Percentiles rank a stretch among this genome's conserved stretches.
These are phyloP conservation scores for Lasioglossum leucozonium DNA, from an alignment of 2,888 invertebrate genomes.

Conservation along the genomic window DNA sequence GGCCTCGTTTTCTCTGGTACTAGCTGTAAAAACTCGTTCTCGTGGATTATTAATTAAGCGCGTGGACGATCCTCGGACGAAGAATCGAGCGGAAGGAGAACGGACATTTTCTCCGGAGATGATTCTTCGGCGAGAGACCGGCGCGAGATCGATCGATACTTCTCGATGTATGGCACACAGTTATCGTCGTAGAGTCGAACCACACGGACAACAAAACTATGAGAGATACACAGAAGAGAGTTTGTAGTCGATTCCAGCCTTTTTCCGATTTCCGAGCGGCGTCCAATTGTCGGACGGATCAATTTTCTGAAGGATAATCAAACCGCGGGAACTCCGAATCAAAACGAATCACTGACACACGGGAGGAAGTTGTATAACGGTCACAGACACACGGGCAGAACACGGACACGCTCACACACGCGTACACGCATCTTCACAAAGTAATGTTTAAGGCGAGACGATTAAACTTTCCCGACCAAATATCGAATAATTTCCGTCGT, in stretches of 20 bases:
- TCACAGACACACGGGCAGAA: neutral
- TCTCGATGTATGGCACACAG: conserved; percentile 58
- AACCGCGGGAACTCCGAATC: conserved; percentile 60
- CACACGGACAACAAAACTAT: conserved; percentile 37
- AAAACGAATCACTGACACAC: conserved; percentile 37
- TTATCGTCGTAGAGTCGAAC: conserved; percentile 59
- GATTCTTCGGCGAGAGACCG: conserved; percentile 28
- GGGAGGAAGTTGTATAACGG: neutral
- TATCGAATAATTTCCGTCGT: conserved; percentile 5
- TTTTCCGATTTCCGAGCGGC: conserved; percentile 23
- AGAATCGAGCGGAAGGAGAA: conserved; percentile 2
- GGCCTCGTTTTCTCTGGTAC: conserved; percentile 60
- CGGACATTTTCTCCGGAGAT: neutral
- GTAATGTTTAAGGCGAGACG: conserved; percentile 26
- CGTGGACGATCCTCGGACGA: conserved; percentile 18
- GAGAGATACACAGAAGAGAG: neutral
- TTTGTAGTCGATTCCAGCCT: conserved; percentile 64
- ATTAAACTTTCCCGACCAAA: conserved; percentile 54
- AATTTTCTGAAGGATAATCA: conserved; percentile 52
- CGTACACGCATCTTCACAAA: neutral
- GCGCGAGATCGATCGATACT: conserved; percentile 45
- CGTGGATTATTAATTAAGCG: conserved; percentile 46
- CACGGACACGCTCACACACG: neutral
- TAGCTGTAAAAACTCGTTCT: conserved; percentile 59
- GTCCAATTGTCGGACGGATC: neutral